Conservation (phyloP, 1,140 invertebrate genomes). For the Nymphalis io region DNA sequence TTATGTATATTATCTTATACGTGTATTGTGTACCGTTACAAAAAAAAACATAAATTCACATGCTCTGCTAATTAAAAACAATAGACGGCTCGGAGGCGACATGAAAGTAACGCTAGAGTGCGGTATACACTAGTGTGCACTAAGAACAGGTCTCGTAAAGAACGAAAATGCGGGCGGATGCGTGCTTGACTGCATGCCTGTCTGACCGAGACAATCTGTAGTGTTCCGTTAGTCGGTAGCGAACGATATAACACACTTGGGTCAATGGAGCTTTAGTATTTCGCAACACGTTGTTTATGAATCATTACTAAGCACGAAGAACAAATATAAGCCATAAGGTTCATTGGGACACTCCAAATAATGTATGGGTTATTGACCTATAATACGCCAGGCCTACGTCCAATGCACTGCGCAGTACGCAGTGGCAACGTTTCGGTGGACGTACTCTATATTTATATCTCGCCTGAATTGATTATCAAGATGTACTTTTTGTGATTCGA, state of each 20-base stretch:
- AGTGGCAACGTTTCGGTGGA: constrained; percentile 19
- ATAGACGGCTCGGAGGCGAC: background rate
- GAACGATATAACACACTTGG: constrained; percentile 24
- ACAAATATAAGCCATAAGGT: background rate
- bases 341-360: constrained; percentile 10
- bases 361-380: constrained; percentile 15
- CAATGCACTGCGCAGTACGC: constrained; percentile 18
- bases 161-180: constrained; percentile 45
- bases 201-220: constrained; percentile 41
- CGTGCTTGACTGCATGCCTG: constrained; percentile 45
- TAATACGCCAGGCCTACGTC: constrained; percentile 25
- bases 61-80: background rate
- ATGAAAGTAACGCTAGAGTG: background rate
- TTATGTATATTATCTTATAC: no score
- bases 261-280: constrained; percentile 20
- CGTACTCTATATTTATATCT: constrained; percentile 20
- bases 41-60: background rate
- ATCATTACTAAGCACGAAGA: background rate
- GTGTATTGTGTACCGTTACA: no score
- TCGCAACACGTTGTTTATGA: background rate
- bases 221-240: constrained; percentile 34
- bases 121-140: background rate
- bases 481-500: constrained; percentile 25
- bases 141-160: background rate
- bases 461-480: constrained; percentile 23